phyloP scores from a whole-genome alignment of 2,113 vertebrate species.

The Rhipidura dahli region DNA sequence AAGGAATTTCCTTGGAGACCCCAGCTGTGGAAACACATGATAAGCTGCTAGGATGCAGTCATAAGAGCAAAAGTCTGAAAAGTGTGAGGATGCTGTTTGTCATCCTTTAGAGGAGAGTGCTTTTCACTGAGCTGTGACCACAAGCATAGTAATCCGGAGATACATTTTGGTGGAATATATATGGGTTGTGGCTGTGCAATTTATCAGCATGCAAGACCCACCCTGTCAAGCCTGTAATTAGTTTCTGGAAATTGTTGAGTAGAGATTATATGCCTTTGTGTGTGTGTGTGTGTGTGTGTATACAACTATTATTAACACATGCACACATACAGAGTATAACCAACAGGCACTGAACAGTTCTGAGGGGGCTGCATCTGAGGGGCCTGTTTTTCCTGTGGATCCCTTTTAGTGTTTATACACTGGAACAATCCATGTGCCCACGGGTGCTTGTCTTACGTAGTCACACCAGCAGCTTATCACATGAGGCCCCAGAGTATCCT shows the following conservation, averaged over 20 bases:
- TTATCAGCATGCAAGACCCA: neutral
- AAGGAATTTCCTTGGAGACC: slow-evolving; percentile 18
- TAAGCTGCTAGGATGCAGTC: neutral
- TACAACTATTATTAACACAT: neutral
- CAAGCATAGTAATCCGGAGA: neutral
- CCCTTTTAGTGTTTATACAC: neutral
- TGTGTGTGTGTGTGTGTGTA: neutral
- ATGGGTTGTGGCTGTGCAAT: neutral
- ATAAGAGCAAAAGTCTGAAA: neutral
- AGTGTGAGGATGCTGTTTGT: neutral
- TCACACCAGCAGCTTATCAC: neutral
- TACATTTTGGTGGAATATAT: neutral
- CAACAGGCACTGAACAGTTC: neutral
- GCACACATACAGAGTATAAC: neutral
- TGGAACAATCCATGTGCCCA: neutral
- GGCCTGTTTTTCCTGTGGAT: neutral
- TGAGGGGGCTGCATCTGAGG: neutral
- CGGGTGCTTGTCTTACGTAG: neutral
- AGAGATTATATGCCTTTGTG: neutral
- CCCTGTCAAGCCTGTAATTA: slow-evolving; percentile 10
- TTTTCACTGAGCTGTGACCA: neutral
- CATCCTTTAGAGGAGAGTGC: neutral
- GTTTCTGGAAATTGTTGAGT: neutral
- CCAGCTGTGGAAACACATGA: neutral
- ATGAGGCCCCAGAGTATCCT: neutral